Percentiles rank a stretch among this genome's conserved stretches.
Conservation (phyloP, 2,113 vertebrate genomes). For the Paraplagusia blochii region DNA sequence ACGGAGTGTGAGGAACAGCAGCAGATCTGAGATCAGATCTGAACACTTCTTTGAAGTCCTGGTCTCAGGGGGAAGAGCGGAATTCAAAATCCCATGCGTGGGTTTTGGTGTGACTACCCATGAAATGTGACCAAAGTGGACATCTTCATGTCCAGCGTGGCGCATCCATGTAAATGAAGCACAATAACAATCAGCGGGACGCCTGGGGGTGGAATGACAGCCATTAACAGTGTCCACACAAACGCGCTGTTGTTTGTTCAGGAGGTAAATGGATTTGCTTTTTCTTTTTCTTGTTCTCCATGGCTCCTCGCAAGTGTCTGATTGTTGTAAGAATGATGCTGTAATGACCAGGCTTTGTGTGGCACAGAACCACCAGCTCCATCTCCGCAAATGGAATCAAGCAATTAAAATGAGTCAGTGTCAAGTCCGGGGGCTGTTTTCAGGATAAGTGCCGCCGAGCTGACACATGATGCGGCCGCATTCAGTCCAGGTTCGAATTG, state of each 20-base stretch:
- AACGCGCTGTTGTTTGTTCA: too few relatives aligned
- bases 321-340: neutral
- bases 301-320: neutral
- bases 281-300: neutral
- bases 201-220: too few relatives aligned
- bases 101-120: too few relatives aligned
- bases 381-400: conserved; percentile 9
- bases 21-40: neutral
- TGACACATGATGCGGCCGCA: neutral
- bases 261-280: too few relatives aligned
- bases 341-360: neutral
- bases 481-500: too few relatives aligned
- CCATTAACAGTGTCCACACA: too few relatives aligned
- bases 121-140: conserved; percentile 26
- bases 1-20: too few relatives aligned
- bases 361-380: neutral
- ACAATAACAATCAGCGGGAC: conserved; percentile 24
- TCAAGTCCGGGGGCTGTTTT: conserved; percentile 7
- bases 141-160: conserved; percentile 32
- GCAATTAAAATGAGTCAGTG: conserved; percentile 3
- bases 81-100: too few relatives aligned
- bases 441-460: conserved; percentile 15
- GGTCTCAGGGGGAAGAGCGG: neutral
- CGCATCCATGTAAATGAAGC: conserved; percentile 54
- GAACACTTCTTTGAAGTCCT: conserved; percentile 12